Conservation (phyloP, 2,888 invertebrate species). For the Exocentrus adspersus region DNA sequence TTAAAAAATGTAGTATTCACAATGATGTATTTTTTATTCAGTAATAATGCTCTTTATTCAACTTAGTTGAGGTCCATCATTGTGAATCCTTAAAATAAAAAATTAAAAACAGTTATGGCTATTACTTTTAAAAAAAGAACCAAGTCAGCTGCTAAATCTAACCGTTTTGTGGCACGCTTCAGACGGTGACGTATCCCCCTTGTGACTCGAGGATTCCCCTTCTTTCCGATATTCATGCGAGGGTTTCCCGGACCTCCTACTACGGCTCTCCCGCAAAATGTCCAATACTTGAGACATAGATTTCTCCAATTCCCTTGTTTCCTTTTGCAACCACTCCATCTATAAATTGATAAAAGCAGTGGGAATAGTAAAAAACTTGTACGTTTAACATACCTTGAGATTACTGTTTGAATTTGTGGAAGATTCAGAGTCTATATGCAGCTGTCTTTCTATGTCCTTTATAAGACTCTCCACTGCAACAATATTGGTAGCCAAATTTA, state of each 20-base stretch:
- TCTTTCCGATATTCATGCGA: background rate
- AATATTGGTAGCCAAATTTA: slow-evolving; percentile 54
- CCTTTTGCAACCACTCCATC: slow-evolving; percentile 51
- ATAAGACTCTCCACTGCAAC: slow-evolving; percentile 56
- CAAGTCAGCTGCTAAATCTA: slow-evolving; percentile 24
- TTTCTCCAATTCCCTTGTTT: slow-evolving; percentile 54
- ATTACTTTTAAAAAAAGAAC: background rate
- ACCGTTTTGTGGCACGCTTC: slow-evolving; percentile 25
- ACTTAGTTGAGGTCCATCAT: no score
- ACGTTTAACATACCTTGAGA: background rate
- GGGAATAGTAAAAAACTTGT: background rate
- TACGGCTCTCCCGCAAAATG: slow-evolving; percentile 42
- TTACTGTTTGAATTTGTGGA: background rate
- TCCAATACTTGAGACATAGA: slow-evolving; percentile 52
- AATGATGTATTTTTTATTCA: no score
- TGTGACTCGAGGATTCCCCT: background rate
- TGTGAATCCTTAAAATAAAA: no score
- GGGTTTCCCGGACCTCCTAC: background rate
- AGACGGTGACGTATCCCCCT: background rate
- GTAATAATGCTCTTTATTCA: no score
- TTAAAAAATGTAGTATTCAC: no score
- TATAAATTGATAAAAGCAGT: slow-evolving; percentile 38
- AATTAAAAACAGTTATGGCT: no score
- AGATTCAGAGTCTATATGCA: slow-evolving; percentile 33
- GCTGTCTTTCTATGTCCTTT: slow-evolving; percentile 54